These are phyloP conservation scores for Pionites leucogaster DNA, from an alignment of 2,113 vertebrate species.

Conservation along the genomic window DNA sequence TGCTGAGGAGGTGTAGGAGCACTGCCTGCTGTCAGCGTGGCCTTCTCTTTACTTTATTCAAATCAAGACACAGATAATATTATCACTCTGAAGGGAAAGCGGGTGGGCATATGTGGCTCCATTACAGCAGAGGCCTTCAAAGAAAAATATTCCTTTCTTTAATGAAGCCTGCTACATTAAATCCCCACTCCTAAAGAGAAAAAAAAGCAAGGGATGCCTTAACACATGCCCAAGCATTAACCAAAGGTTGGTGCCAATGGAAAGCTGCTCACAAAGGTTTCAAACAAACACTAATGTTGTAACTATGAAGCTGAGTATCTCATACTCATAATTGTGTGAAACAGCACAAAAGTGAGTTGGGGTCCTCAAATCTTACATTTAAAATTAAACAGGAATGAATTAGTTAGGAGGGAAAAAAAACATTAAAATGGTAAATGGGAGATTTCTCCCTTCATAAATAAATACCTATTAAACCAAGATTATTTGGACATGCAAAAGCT, in stretches of 20 bases:
- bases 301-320: not conserved
- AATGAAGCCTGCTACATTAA: not conserved
- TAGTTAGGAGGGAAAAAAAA: not conserved
- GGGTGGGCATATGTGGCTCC: not conserved
- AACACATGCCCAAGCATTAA: not conserved
- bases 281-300: not conserved
- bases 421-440: not conserved
- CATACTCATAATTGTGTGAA: not conserved
- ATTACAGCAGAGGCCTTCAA: not conserved
- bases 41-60: not conserved
- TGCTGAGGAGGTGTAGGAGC: slow-evolving; percentile 64
- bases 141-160: not conserved
- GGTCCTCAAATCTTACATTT: not conserved
- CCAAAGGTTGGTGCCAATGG: not conserved
- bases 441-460: not conserved
- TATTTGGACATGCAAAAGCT: not conserved
- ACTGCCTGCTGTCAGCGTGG: slow-evolving; percentile 46
- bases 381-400: not conserved
- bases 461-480: not conserved
- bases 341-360: not conserved
- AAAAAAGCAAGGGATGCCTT: not conserved
- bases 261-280: not conserved
- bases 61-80: not conserved
- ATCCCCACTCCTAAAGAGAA: not conserved
- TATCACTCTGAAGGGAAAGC: not conserved